Conservation (phyloP, 2,797 vertebrate species). For the Microchirus variegatus region DNA sequence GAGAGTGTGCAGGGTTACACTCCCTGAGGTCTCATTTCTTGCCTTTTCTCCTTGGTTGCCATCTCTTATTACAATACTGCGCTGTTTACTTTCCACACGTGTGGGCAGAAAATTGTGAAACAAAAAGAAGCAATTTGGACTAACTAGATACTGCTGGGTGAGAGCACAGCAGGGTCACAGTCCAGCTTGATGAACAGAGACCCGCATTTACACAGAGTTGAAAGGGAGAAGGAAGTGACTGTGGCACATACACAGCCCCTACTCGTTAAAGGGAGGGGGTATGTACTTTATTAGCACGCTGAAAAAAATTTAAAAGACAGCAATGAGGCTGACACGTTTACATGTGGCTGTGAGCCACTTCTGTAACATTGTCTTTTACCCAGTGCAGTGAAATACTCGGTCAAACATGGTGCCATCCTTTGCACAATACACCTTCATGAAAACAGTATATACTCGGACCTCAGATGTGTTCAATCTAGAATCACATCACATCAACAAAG, state of each 20-base stretch:
- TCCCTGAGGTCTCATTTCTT: slow-evolving; percentile 61
- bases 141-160: slow-evolving; percentile 62
- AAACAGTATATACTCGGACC: neutral
- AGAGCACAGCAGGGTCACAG: slow-evolving; percentile 61
- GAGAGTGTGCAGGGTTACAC: slow-evolving; percentile 38
- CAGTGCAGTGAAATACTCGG: neutral
- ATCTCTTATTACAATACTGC: slow-evolving; percentile 73
- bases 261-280: slow-evolving; percentile 2
- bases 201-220: slow-evolving; percentile 30
- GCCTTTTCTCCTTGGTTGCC: slow-evolving; percentile 51
- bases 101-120: slow-evolving; percentile 62
- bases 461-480: neutral
- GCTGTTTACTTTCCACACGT: slow-evolving; percentile 73
- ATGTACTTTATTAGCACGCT: slow-evolving; percentile 3
- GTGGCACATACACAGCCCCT: slow-evolving; percentile 6
- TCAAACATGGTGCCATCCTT: neutral
- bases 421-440: neutral
- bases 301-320: neutral
- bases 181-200: slow-evolving; percentile 43
- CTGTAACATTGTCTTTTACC: slow-evolving; percentile 5
- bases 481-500: neutral
- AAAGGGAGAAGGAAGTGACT: slow-evolving; percentile 19
- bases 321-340: neutral
- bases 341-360: neutral
- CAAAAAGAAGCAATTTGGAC: slow-evolving; percentile 66